phyloP scores from a whole-genome alignment of 37 sponge, comb jelly and placozoan genomes.

The Hormiphora californensis region DNA sequence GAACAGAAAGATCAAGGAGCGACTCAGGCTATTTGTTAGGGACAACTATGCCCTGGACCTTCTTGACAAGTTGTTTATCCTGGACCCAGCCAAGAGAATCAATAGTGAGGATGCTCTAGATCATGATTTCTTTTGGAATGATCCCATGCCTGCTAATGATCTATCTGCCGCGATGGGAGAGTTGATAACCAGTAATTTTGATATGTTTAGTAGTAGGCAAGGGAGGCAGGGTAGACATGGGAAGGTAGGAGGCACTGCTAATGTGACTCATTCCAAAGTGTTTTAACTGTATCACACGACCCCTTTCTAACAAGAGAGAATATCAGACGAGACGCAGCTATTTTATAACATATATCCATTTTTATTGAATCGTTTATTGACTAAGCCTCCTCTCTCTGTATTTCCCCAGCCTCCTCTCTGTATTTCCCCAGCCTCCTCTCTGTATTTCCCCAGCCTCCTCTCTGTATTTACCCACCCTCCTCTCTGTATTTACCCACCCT shows the following conservation, averaged over 20 bases:
- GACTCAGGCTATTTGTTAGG: constrained; percentile 75
- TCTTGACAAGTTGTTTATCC: constrained; percentile 74
- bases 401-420: too few relatives aligned
- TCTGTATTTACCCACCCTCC: too few relatives aligned
- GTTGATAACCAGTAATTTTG: constrained; percentile 24
- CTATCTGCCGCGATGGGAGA: not conserved
- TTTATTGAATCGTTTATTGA: too few relatives aligned
- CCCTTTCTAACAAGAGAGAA: too few relatives aligned
- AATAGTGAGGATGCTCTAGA: constrained; percentile 83
- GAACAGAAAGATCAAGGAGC: constrained; percentile 76
- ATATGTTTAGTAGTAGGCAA: constrained; percentile 29
- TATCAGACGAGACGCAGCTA: too few relatives aligned
- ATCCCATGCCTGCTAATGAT: constrained; percentile 71
- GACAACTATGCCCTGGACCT: constrained; percentile 82
- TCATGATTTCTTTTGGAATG: constrained; percentile 94
- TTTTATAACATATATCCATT: too few relatives aligned
- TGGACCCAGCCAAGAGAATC: constrained; percentile 84
- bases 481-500: too few relatives aligned
- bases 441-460: too few relatives aligned
- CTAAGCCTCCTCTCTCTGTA: too few relatives aligned
- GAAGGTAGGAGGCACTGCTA: not conserved
- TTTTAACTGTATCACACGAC: too few relatives aligned
- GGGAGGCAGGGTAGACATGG: not conserved
- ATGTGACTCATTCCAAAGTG: constrained; percentile 53
- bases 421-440: too few relatives aligned